Evolutionary conservation across 2,888 invertebrate genomes (phyloP).

Genomic region (Meteorus colon): DNA sequence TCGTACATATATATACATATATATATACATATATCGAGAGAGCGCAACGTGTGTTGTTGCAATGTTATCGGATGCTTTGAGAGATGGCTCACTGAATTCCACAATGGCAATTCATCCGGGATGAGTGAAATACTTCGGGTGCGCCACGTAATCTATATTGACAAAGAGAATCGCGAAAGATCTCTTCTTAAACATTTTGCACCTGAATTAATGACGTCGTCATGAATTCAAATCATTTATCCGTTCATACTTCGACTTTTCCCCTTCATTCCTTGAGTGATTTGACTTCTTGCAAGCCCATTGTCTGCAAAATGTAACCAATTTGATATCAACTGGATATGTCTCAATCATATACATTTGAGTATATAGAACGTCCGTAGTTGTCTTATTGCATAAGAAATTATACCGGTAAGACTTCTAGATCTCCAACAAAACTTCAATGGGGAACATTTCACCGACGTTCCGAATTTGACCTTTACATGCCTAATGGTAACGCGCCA

Average conservation of each 20-base stretch:
- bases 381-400: constrained; percentile 22
- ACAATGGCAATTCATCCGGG: constrained; percentile 2
- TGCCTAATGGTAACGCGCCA: constrained; percentile 10
- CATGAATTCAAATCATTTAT: not conserved
- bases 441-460: not conserved
- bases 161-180: not conserved
- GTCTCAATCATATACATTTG: not conserved
- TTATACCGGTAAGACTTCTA: not conserved
- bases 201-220: not conserved
- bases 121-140: constrained; percentile 3
- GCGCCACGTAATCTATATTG: not conserved
- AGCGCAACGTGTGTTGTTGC: constrained; percentile 14
- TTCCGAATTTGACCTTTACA: constrained; percentile 10
- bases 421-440: constrained; percentile 4
- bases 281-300: not conserved
- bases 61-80: constrained; percentile 15
- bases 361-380: not conserved
- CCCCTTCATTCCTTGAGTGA: not conserved
- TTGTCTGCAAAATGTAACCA: not conserved
- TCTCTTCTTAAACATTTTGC: not conserved
- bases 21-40: not conserved
- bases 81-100: constrained; percentile 16
- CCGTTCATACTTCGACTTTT: not conserved
- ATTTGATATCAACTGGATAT: not conserved
- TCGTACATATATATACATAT: not conserved